Conservation (phyloP, 2,888 invertebrate species). For the Drosophila glabriapex region DNA sequence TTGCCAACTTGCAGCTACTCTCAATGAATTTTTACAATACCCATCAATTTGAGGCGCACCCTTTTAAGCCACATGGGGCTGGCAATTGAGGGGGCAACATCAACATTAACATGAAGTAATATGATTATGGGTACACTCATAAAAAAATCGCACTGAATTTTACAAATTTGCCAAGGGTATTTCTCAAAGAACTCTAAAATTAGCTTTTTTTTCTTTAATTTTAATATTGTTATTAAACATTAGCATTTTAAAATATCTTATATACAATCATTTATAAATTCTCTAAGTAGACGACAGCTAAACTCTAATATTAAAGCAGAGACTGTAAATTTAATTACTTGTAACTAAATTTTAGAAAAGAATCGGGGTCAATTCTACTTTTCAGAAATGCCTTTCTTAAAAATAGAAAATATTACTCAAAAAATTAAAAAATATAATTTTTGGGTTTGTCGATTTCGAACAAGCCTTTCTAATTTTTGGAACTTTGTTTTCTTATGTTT, state of each 20-base stretch:
- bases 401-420: too few species aligned
- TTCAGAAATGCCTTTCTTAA: not conserved
- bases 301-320: too few species aligned
- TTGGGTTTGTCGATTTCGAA: not conserved
- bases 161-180: not conserved
- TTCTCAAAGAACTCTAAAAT: not conserved
- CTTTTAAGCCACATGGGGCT: constrained; percentile 19
- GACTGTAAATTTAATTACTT: not conserved
- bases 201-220: rapidly evolving
- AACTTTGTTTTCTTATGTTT: not conserved
- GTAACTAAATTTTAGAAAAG: not conserved
- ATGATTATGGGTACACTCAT: constrained; percentile 63
- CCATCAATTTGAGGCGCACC: constrained; percentile 61
- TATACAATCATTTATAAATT: too few species aligned
- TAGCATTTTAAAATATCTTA: too few species aligned
- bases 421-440: too few species aligned
- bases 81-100: not conserved
- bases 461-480: not conserved
- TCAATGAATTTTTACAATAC: constrained; percentile 73
- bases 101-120: constrained; percentile 72
- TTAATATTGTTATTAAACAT: too few species aligned
- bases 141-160: not conserved
- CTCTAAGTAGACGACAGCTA: too few species aligned
- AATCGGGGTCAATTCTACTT: not conserved
- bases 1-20: constrained; percentile 1